These are phyloP conservation scores for Bradypodion ventrale DNA, from an alignment of 2,797 vertebrate species.

Conservation along the genomic window DNA sequence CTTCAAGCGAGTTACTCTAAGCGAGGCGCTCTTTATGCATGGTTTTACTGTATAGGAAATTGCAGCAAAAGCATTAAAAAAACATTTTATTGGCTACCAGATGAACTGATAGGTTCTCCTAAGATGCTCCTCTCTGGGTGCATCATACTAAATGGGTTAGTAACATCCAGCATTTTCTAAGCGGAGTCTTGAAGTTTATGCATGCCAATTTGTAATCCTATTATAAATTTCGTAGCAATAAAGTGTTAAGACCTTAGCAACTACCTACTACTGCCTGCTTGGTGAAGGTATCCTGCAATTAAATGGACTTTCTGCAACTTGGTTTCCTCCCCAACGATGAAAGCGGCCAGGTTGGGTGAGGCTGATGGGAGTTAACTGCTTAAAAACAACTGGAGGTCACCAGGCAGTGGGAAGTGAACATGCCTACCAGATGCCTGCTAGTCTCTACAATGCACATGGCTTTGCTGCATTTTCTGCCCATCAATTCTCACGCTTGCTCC, in stretches of 20 bases:
- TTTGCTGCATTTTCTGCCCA: too few species aligned
- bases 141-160: background rate
- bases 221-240: too few species aligned
- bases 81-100: background rate
- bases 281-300: background rate
- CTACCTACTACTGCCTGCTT: background rate
- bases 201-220: too few species aligned
- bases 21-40: too few species aligned
- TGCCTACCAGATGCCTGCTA: too few species aligned
- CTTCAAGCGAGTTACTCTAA: too few species aligned
- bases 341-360: background rate
- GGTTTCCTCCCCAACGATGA: background rate
- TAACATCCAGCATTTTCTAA: background rate
- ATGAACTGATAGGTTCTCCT: background rate
- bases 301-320: background rate
- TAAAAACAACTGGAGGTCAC: too few species aligned
- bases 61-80: too few species aligned
- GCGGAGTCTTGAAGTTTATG: background rate
- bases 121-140: background rate
- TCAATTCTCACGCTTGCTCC: too few species aligned
- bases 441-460: too few species aligned
- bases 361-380: background rate
- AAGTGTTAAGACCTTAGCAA: background rate
- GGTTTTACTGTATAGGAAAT: too few species aligned
- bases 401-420: too few species aligned